phyloP scores from a whole-genome alignment of 2,888 invertebrate species.

The Pilophorus perplexus region DNA sequence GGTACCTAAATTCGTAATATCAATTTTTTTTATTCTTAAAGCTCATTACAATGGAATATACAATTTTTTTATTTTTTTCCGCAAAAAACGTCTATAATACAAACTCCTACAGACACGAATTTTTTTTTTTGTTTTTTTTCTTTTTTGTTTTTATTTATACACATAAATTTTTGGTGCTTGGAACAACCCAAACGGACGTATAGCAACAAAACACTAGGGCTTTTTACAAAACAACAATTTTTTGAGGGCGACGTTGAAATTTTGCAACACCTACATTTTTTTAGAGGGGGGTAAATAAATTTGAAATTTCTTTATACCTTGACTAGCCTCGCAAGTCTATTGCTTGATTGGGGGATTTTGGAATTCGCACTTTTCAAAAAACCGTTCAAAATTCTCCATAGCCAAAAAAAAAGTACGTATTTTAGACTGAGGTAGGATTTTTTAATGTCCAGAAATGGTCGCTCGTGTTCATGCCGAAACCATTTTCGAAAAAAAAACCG shows the following conservation, averaged over 20 bases:
- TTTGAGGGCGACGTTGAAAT: slow-evolving; percentile 26
- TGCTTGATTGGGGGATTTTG: slow-evolving; percentile 37
- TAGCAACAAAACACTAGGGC: slow-evolving; percentile 44
- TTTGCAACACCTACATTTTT: slow-evolving; percentile 25
- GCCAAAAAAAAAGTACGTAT: slow-evolving; percentile 23
- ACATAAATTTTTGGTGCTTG: slow-evolving; percentile 43
- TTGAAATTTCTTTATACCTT: slow-evolving; percentile 36
- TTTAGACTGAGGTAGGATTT: slow-evolving; percentile 33
- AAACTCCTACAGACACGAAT: slow-evolving; percentile 46
- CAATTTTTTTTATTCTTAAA: slow-evolving; percentile 44
- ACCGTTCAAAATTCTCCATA: neutral
- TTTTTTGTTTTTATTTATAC: slow-evolving; percentile 6
- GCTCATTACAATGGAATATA: slow-evolving; percentile 47
- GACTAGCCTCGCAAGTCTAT: slow-evolving; percentile 46
- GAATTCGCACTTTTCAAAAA: neutral
- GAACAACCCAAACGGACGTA: slow-evolving; percentile 47
- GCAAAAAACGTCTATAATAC: slow-evolving; percentile 44
- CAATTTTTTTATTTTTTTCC: slow-evolving; percentile 31
- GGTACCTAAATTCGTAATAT: slow-evolving; percentile 46
- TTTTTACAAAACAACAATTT: slow-evolving; percentile 33
- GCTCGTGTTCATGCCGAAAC: too few relatives aligned
- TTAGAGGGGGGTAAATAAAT: too few relatives aligned
- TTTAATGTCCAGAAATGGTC: slow-evolving; percentile 23
- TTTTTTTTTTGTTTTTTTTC: slow-evolving; percentile 39
- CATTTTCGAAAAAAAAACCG: slow-evolving; percentile 1